These are phyloP conservation scores for Mythimna albipuncta DNA, from an alignment of 2,888 invertebrate species.

Conservation along the genomic window DNA sequence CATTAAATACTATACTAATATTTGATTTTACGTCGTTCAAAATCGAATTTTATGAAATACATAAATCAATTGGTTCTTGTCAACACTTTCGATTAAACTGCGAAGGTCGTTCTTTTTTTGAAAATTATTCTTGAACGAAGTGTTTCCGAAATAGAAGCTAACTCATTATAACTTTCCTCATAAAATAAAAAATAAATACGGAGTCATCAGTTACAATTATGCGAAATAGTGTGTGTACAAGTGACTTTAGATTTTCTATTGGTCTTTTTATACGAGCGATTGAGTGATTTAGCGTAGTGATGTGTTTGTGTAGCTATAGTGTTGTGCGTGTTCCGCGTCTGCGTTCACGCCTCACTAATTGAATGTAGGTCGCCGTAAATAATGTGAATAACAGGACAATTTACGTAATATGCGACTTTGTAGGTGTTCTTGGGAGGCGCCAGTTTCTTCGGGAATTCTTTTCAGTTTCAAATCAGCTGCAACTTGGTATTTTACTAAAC, in stretches of 20 bases:
- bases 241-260: conserved; percentile 65
- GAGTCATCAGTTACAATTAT: conserved; percentile 85
- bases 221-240: conserved; percentile 68
- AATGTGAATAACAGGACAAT: conserved; percentile 58
- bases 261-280: conserved; percentile 68
- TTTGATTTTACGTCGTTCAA: conserved; percentile 84
- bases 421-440: background rate
- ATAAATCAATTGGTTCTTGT: conserved; percentile 85
- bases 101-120: conserved; percentile 81
- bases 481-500: no score
- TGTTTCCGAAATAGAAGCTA: conserved; percentile 84
- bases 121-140: conserved; percentile 85
- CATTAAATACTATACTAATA: conserved; percentile 82
- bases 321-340: conserved; percentile 49
- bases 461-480: background rate
- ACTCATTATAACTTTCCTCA: conserved; percentile 88
- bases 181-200: conserved; percentile 86
- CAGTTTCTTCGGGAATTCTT: background rate
- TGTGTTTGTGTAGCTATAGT: conserved; percentile 59
- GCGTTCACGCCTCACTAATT: conserved; percentile 60
- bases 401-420: conserved; percentile 16
- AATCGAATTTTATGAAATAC: conserved; percentile 80
- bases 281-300: conserved; percentile 71
- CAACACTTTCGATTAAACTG: conserved; percentile 88
- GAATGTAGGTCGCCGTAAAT: conserved; percentile 58